These are phyloP conservation scores for Cydia pomonella DNA, from an alignment of 1,140 invertebrate species.

Conservation along the genomic window DNA sequence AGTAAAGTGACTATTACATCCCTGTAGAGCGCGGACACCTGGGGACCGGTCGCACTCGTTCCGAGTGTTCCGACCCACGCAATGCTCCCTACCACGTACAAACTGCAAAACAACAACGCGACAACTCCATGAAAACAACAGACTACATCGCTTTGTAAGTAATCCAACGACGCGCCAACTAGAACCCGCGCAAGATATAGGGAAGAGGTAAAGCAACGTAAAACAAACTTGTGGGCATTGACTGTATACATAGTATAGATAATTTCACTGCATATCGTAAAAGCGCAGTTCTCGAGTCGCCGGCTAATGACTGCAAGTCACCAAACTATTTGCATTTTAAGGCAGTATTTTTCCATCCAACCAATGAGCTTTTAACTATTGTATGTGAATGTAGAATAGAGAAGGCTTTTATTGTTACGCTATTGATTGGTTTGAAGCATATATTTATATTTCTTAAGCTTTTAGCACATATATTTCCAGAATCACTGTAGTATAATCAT, in stretches of 20 bases:
- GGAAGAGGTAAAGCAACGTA: background rate
- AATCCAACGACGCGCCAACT: background rate
- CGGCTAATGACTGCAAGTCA: slow-evolving; percentile 56
- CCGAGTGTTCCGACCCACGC: slow-evolving; percentile 65
- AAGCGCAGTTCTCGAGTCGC: slow-evolving; percentile 45
- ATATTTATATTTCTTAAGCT: background rate
- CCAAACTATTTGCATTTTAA: slow-evolving; percentile 60
- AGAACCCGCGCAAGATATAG: background rate
- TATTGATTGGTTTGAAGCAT: background rate
- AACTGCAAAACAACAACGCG: slow-evolving; percentile 39
- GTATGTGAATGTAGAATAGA: background rate
- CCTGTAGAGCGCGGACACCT: slow-evolving; percentile 63
- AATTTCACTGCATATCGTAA: slow-evolving; percentile 35
- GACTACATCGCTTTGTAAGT: slow-evolving; percentile 22
- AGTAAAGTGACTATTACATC: slow-evolving; percentile 43
- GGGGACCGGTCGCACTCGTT: slow-evolving; percentile 75
- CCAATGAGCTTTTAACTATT: background rate
- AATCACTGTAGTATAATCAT: too few relatives aligned
- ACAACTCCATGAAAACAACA: slow-evolving; percentile 32
- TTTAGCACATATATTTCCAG: background rate
- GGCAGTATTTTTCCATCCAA: slow-evolving; percentile 58
- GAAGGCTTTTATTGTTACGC: background rate
- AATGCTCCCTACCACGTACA: slow-evolving; percentile 55
- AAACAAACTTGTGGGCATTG: background rate
- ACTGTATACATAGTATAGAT: background rate